Percentiles rank a stretch among this genome's conserved stretches.
phyloP scores from a whole-genome alignment of 2,113 vertebrate genomes.

The Callaeas wilsoni region DNA sequence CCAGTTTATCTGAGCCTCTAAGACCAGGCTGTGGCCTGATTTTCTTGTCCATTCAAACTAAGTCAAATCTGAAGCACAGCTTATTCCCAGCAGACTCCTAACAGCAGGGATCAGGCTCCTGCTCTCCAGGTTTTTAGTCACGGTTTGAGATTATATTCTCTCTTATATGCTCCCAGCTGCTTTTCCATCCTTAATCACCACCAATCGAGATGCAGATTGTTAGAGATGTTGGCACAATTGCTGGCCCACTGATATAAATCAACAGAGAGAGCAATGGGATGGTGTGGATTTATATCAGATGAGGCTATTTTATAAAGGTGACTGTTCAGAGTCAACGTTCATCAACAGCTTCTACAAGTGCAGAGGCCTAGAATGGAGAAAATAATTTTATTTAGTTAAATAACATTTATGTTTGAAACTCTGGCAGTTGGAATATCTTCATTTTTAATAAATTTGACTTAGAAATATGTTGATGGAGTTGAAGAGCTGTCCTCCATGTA shows the following conservation, averaged over 20 bases:
- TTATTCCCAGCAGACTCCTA: neutral
- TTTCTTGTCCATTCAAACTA: neutral
- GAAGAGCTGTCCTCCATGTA: neutral
- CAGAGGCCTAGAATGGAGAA: neutral
- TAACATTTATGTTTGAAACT: neutral
- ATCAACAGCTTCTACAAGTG: rapidly evolving
- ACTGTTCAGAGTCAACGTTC: neutral
- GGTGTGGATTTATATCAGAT: neutral
- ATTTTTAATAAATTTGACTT: neutral
- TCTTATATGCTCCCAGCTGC: neutral
- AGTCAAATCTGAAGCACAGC: neutral
- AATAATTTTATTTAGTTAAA: neutral
- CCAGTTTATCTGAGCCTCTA: neutral
- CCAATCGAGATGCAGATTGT: neutral
- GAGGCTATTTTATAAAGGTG: neutral
- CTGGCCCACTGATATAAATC: neutral
- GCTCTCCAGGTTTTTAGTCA: neutral
- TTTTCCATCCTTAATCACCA: neutral
- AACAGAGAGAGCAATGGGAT: neutral
- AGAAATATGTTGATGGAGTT: neutral
- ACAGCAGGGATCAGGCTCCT: neutral
- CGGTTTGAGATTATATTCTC: neutral
- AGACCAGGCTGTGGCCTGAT: neutral
- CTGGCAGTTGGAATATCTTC: neutral
- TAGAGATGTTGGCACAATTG: neutral